These are phyloP conservation scores for Myrmophylax atrothorax DNA, from an alignment of 2,113 vertebrate genomes.

Conservation along the genomic window DNA sequence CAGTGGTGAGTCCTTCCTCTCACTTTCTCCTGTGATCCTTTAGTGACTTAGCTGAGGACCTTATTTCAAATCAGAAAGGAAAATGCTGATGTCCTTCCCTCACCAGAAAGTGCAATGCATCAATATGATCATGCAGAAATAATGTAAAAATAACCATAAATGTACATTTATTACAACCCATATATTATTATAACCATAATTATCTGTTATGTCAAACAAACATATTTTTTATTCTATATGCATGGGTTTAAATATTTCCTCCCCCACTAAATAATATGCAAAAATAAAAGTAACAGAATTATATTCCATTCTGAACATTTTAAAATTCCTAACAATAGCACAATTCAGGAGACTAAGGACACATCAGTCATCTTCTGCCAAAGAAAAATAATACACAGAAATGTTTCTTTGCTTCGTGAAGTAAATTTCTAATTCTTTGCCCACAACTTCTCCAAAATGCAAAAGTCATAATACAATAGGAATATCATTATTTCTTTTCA, in stretches of 20 bases:
- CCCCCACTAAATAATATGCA: neutral
- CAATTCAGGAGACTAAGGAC: neutral
- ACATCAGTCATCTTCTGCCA: constrained; percentile 29
- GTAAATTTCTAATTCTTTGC: neutral
- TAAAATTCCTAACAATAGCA: constrained; percentile 43
- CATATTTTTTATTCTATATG: neutral
- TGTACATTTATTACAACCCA: neutral
- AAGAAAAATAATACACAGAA: constrained; percentile 47
- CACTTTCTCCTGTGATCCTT: neutral
- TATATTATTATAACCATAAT: neutral
- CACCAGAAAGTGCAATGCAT: neutral
- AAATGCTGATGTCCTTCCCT: neutral
- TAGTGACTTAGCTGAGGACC: neutral
- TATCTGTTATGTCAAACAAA: neutral
- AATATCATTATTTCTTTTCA: neutral
- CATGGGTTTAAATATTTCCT: neutral
- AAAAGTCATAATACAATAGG: neutral
- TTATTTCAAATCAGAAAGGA: neutral
- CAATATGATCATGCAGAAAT: neutral
- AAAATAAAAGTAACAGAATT: neutral
- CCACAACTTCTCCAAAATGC: neutral
- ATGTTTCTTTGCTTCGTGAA: neutral
- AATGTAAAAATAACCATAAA: neutral
- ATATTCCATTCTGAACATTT: constrained; percentile 19
- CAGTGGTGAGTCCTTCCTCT: neutral